Conservation (phyloP, 2,797 vertebrate species). For the Natrix natrix region DNA sequence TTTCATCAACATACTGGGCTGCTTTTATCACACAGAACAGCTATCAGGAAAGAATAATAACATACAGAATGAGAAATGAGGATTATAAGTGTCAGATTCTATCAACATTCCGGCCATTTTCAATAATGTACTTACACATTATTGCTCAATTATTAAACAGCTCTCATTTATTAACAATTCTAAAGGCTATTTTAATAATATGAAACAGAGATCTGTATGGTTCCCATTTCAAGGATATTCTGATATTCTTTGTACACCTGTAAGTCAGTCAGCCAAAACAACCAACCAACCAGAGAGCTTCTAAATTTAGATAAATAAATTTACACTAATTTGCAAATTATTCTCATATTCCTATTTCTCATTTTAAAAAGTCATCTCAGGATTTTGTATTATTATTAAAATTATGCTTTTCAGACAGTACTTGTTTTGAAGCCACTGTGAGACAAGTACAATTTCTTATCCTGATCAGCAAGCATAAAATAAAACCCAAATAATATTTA, state of each 20-base stretch:
- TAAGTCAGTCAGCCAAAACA: background rate
- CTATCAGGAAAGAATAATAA: slow-evolving; percentile 26
- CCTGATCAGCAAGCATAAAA: slow-evolving; percentile 20
- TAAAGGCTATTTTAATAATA: slow-evolving; percentile 60
- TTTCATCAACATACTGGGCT: background rate
- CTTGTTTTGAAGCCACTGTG: slow-evolving; percentile 39
- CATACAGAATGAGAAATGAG: background rate
- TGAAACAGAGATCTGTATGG: background rate
- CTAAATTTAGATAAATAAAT: slow-evolving; percentile 7
- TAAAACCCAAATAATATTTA: background rate
- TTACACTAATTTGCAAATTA: slow-evolving; percentile 59
- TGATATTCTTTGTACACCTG: background rate
- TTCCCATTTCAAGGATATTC: background rate
- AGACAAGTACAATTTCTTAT: slow-evolving; percentile 39
- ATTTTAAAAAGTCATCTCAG: slow-evolving; percentile 39
- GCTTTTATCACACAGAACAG: slow-evolving; percentile 27
- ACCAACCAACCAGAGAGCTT: background rate
- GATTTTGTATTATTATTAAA: slow-evolving; percentile 46
- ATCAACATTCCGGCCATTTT: slow-evolving; percentile 52
- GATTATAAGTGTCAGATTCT: slow-evolving; percentile 45
- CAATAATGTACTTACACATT: slow-evolving; percentile 36
- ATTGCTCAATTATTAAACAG: slow-evolving; percentile 62
- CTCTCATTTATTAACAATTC: slow-evolving; percentile 57
- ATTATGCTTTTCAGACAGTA: slow-evolving; percentile 34
- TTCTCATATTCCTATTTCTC: slow-evolving; percentile 55